Base-by-base conservation (phyloP, 2,888 invertebrate genomes). In the Andrena bucephala region DNA sequence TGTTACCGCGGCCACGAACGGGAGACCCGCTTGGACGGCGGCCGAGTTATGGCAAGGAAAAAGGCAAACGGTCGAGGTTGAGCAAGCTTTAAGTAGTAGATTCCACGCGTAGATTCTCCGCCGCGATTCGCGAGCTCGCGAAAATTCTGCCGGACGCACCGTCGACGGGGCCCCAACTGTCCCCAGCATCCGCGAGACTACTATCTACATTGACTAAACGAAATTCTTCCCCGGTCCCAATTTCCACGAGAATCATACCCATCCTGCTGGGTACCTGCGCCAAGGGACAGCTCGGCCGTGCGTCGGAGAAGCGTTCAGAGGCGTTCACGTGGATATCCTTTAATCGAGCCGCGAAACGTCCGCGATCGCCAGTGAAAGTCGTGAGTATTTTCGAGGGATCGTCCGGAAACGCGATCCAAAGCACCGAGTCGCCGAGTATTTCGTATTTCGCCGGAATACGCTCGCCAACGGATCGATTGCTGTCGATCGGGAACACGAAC, bases 21-120 rank as follows among this genome's bases (percentile, higher is more conserved):
- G 77, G 69, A 81, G 69, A 88, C 80, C 73, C 77, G 62, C 75
- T 57, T 69, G 79, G 70, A 77, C 67, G 70, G 73, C 29, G 69
- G 60, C 68, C 81, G 76, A 78, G 71, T 84, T 87, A 88, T 84
- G 85, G 76, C 87, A 89, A 83, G 87, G 71, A 77, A 80, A 79
- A 84, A 85, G 81, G 81, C 80, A 81, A 89, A 83, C 80, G 80
- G 63, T 81, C 78, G 73, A 83, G 77, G 84, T 84, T 87, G 88
- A 88, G 83, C 86, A 88, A 88, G 86, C 77, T 79, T 81, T 54
- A 69, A 81, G 73, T 73, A 50, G 68, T 76, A 33, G 69, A 67
- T 59, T 79, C 65, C 79, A 50, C 79, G 75, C 66, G 65, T 73
- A 60, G 50, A 20, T 20, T 77, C 62, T 48, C 66, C 75, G 62